Base-by-base conservation (phyloP, 1,140 invertebrate genomes). In the Ooceraea biroi region DNA sequence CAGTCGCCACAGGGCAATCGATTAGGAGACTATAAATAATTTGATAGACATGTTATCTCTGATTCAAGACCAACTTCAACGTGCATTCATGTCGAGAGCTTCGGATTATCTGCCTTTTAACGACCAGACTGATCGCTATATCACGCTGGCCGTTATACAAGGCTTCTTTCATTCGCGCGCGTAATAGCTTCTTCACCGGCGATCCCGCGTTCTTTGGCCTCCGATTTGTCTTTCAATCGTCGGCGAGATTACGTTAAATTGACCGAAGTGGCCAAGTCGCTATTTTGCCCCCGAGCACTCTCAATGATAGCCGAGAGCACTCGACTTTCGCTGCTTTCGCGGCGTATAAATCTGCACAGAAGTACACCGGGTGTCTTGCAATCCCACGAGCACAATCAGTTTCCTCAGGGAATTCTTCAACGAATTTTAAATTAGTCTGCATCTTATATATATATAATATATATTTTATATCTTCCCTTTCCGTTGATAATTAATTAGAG, bases 311-410 rank as follows among this genome's bases (percentile, higher is more conserved):
- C 74, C 82, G 84, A 82, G 83, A 85, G 87, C 57, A 58, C 87
- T 88, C 86, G 73, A 85, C 86, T 88, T 88, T 87, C 87, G 87
- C 58, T 57, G 76, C 87, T 88, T 88, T 88, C 83, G 88, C 86
- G 83, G 55, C 48, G 19, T 60, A 68, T 50, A 72, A 55, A 73
- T 69, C n/a, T 27, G 57, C 36, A 50, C 65, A n/a, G 30, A 4
- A 57, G 19, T 36, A 22, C 52, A 68, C 61, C 55, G 17, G 76
- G 50, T 80, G 65, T 55, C n/a, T 1, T 50, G 12, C 27, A 46
- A 57, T 58, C 22, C 30, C 0, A 14, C 22, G 10, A 36, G 3
- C 36, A 36, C 36, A 36, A 36, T 36, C 36, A 7, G 7, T 7
- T 36, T 36, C 36, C 2, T 36, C 36, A 36, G 36, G 36, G 2